A percentile compares a stretch with the other conserved stretches of the same genome.
These are phyloP conservation scores for Mionectes olivaceus DNA, from an alignment of 2,797 vertebrate genomes.

Conservation along the genomic window DNA sequence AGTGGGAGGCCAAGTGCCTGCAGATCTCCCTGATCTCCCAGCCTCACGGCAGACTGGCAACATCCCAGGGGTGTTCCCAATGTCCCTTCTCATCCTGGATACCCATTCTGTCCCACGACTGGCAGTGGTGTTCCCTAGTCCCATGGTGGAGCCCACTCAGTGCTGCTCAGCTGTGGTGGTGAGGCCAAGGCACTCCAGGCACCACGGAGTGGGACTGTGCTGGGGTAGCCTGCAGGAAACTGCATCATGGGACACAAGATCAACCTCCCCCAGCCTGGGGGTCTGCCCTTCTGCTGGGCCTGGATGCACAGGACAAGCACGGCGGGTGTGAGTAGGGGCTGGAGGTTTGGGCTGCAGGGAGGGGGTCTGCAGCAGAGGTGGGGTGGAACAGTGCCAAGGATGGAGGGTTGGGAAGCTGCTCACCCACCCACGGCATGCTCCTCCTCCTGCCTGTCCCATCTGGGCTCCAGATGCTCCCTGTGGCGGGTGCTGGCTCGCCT, in stretches of 20 bases:
- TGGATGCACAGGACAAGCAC: accelerated
- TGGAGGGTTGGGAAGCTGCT: no score
- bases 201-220: accelerated
- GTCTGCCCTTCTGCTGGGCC: not conserved
- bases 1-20: not conserved
- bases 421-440: not conserved
- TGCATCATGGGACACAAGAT: accelerated
- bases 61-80: accelerated
- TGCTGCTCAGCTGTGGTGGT: accelerated
- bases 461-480: slow-evolving; percentile 47
- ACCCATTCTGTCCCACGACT: accelerated
- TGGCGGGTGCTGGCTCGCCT: not conserved
- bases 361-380: not conserved
- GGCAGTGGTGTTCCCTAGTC: accelerated
- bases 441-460: slow-evolving; percentile 13
- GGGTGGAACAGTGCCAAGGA: not conserved
- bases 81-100: not conserved
- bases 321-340: accelerated
- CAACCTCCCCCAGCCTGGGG: accelerated
- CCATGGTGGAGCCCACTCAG: accelerated
- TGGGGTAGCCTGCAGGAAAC: accelerated
- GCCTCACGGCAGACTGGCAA: not conserved
- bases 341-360: accelerated
- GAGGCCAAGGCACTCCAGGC: not conserved
- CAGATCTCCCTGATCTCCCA: not conserved